These are phyloP conservation scores for Coreius guichenoti DNA, from an alignment of 2,797 vertebrate genomes.

Conservation along the genomic window DNA sequence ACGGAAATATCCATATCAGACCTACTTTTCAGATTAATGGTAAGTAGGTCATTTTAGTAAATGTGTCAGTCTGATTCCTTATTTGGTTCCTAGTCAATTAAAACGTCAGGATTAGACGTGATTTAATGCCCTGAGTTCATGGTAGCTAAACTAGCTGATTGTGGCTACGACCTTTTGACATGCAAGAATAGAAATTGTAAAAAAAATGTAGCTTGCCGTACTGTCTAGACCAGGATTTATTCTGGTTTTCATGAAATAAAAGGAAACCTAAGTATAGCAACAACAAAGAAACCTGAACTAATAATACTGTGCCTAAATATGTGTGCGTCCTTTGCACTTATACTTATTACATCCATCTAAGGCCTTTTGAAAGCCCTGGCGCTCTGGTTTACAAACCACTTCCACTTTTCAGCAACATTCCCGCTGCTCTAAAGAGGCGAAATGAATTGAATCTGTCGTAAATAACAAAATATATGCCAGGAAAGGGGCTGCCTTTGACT, in stretches of 20 bases:
- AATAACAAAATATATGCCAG: constrained; percentile 49
- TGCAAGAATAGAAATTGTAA: not conserved
- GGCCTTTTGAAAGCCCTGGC: constrained; percentile 8
- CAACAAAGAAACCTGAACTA: constrained; percentile 2
- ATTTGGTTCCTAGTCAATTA: constrained; percentile 15
- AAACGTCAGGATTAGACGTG: constrained; percentile 1
- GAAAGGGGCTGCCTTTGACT: constrained; percentile 49
- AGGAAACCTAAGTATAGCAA: not conserved
- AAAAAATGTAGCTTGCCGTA: not conserved
- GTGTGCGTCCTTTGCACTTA: not conserved
- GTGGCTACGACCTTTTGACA: not conserved
- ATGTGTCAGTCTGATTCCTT: constrained; percentile 38
- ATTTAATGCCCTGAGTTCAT: not conserved
- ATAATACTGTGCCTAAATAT: not conserved
- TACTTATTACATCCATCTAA: not conserved
- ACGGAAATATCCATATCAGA: constrained; percentile 23
- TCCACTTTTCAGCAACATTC: constrained; percentile 30
- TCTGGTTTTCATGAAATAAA: not conserved
- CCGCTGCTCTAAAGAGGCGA: constrained; percentile 42
- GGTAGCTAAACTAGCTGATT: not conserved
- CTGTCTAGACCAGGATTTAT: not conserved
- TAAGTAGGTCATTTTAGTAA: constrained; percentile 26
- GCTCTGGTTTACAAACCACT: constrained; percentile 33
- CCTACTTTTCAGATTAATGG: constrained; percentile 31
- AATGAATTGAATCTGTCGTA: constrained; percentile 54